phyloP scores from a whole-genome alignment of 2,797 vertebrate species.

The Chelmon rostratus region DNA sequence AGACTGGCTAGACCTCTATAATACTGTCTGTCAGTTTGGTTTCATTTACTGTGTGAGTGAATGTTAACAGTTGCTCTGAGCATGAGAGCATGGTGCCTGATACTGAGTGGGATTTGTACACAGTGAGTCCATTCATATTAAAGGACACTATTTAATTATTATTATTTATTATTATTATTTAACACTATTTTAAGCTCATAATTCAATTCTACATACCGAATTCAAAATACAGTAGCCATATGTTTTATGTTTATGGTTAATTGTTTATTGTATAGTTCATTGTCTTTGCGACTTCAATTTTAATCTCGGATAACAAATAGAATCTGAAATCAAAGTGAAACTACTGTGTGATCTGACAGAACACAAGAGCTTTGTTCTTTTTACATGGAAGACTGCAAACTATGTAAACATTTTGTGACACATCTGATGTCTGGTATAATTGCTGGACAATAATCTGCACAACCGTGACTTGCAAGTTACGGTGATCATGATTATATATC shows the following conservation, averaged over 20 bases:
- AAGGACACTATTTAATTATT: constrained; percentile 12
- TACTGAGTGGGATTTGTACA: constrained; percentile 33
- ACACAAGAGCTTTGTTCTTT: background rate
- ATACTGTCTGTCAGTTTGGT: constrained; percentile 7
- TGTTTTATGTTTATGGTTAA: background rate
- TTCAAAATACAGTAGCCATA: background rate
- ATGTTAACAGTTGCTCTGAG: constrained; percentile 18
- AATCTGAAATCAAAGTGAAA: background rate
- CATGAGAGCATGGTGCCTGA: constrained; percentile 20
- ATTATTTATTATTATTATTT: no score
- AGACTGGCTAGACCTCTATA: background rate
- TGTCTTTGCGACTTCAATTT: background rate
- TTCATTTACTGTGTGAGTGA: constrained; percentile 4
- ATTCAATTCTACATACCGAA: background rate
- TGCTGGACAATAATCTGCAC: background rate
- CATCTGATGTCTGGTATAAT: background rate
- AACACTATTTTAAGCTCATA: constrained; percentile 7
- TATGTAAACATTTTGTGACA: background rate
- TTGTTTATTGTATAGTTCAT: background rate
- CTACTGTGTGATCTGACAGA: background rate
- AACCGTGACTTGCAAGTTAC: background rate
- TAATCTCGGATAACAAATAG: background rate
- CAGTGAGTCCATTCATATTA: constrained; percentile 5
- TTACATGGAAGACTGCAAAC: background rate
- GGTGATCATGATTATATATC: background rate